phyloP scores from a whole-genome alignment of 2,797 vertebrate genomes.

The Aratinga solstitialis region DNA sequence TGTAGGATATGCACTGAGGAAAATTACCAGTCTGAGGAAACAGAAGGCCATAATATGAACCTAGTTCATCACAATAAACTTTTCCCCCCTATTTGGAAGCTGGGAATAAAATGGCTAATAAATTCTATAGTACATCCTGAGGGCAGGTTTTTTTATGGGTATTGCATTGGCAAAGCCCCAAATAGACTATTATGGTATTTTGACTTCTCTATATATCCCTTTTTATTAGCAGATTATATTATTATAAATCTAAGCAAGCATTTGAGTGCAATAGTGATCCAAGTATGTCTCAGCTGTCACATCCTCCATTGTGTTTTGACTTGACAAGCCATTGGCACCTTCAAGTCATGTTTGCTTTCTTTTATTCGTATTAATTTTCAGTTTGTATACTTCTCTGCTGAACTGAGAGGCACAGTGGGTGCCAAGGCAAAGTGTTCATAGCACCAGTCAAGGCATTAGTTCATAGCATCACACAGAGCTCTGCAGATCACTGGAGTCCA shows the following conservation, averaged over 20 bases:
- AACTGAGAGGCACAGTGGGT: not conserved
- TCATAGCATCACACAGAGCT: not conserved
- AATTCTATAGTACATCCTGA: constrained; percentile 52
- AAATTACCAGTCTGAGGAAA: constrained; percentile 64
- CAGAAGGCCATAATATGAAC: constrained; percentile 40
- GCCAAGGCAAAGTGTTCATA: not conserved
- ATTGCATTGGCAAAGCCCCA: constrained; percentile 25
- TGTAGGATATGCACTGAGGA: constrained; percentile 47
- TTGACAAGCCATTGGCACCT: constrained; percentile 20
- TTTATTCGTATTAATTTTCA: constrained; percentile 17
- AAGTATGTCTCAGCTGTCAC: constrained; percentile 5
- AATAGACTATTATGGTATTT: constrained; percentile 41
- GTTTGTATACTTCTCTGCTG: constrained; percentile 25
- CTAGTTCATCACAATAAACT: constrained; percentile 48
- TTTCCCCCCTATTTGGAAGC: not conserved
- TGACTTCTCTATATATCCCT: constrained; percentile 51
- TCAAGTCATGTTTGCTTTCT: constrained; percentile 35
- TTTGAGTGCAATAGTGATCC: constrained; percentile 4
- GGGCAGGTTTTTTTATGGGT: constrained; percentile 47
- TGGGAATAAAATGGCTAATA: constrained; percentile 49
- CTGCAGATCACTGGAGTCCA: not conserved
- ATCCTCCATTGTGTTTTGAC: not conserved
- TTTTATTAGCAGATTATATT: constrained; percentile 55
- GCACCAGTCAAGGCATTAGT: not conserved
- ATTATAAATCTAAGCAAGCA: constrained; percentile 46